Conservation (phyloP, 1,140 invertebrate species). For the Drosophila subobscura region DNA sequence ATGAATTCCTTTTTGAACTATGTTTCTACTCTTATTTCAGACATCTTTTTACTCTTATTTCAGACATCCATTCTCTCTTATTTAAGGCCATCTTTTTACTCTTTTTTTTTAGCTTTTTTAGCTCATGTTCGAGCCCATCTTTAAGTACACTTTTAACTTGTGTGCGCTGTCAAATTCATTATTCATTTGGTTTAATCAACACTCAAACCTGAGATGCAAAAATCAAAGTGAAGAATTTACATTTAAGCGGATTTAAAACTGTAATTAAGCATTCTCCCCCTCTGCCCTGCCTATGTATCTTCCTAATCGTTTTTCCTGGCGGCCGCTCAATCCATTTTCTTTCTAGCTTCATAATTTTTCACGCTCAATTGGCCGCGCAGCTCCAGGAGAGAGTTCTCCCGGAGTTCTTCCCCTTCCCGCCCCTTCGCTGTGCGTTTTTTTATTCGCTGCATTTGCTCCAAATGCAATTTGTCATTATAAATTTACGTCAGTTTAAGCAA, state of each 20-base stretch:
- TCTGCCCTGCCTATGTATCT: slow-evolving; percentile 13
- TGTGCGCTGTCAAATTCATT: slow-evolving; percentile 6
- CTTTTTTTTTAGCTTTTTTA: slow-evolving; percentile 4
- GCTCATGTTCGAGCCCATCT: slow-evolving; percentile 3
- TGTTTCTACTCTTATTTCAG: too few relatives aligned
- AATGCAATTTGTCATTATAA: slow-evolving; percentile 82
- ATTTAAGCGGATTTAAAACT: slow-evolving; percentile 65
- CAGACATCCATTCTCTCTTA: too few relatives aligned
- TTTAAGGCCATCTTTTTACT: too few relatives aligned
- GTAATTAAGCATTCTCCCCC: slow-evolving; percentile 55
- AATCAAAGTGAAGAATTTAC: slow-evolving; percentile 42
- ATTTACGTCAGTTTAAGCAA: slow-evolving; percentile 81
- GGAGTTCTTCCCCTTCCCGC: not conserved
- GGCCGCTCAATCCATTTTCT: slow-evolving; percentile 25
- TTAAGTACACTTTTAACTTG: not conserved
- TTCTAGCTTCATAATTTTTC: slow-evolving; percentile 75
- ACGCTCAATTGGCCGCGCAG: slow-evolving; percentile 70
- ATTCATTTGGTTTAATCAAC: slow-evolving; percentile 25
- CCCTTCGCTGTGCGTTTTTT: slow-evolving; percentile 26
- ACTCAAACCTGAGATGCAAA: slow-evolving; percentile 1
- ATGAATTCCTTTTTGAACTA: too few relatives aligned
- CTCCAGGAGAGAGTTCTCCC: slow-evolving; percentile 6
- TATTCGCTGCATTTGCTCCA: slow-evolving; percentile 67
- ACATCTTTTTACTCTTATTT: too few relatives aligned
- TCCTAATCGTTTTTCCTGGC: slow-evolving; percentile 21